Percentiles rank a stretch among this genome's conserved stretches.
Evolutionary conservation across 2,797 vertebrate species (phyloP).

Genomic region (Diplodus sargus): DNA sequence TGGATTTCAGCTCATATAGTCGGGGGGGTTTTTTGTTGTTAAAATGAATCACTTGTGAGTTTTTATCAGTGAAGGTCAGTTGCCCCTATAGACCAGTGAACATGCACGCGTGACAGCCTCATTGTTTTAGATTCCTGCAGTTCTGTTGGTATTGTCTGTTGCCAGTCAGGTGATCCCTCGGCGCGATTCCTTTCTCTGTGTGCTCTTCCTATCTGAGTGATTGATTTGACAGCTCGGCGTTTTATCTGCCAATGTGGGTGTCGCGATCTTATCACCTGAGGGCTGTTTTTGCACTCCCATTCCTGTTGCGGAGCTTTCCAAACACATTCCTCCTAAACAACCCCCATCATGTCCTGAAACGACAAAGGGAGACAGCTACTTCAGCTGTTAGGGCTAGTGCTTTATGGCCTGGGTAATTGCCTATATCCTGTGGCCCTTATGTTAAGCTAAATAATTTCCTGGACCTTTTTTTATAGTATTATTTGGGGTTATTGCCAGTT

Average conservation of each 20-base stretch:
- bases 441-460: constrained; percentile 81
- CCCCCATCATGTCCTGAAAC: constrained; percentile 77
- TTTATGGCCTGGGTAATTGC: constrained; percentile 81
- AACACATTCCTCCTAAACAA: constrained; percentile 79
- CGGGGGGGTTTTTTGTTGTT: neutral
- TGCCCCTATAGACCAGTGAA: constrained; percentile 28
- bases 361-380: constrained; percentile 76
- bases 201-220: constrained; percentile 79
- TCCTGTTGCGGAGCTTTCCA: constrained; percentile 74
- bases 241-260: constrained; percentile 81
- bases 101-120: constrained; percentile 22
- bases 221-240: constrained; percentile 82
- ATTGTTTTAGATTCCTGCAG: constrained; percentile 69
- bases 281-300: constrained; percentile 77
- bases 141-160: constrained; percentile 64
- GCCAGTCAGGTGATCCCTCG: constrained; percentile 75
- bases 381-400: constrained; percentile 76
- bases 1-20: neutral
- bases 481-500: constrained; percentile 70
- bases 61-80: constrained; percentile 40
- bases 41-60: constrained; percentile 1
- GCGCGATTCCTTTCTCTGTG: constrained; percentile 59
- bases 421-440: constrained; percentile 78
- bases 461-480: constrained; percentile 65
- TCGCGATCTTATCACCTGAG: constrained; percentile 84